These are phyloP conservation scores for Drosophila nigrodunni DNA, from an alignment of 1,140 invertebrate genomes.

Conservation along the genomic window DNA sequence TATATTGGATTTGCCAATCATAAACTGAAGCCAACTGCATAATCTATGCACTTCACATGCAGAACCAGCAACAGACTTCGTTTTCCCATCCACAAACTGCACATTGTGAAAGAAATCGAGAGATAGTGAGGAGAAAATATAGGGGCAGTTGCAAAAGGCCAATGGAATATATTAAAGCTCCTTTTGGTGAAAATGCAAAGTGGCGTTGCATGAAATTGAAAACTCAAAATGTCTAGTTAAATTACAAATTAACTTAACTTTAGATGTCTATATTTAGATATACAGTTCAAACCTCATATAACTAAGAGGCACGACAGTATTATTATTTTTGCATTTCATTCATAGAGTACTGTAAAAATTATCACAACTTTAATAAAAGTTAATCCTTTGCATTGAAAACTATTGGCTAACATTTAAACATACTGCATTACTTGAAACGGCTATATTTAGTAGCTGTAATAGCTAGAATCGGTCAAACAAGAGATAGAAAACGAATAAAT, in stretches of 20 bases:
- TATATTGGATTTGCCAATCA: constrained; percentile 82
- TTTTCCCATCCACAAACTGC: constrained; percentile 3
- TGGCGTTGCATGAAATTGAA: constrained; percentile 58
- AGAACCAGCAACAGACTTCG: constrained; percentile 35
- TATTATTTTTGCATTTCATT: too few relatives aligned
- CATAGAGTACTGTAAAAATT: too few relatives aligned
- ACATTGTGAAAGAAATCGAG: neutral
- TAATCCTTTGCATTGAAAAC: too few relatives aligned
- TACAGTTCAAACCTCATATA: neutral
- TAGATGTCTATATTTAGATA: neutral
- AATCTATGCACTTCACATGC: constrained; percentile 75
- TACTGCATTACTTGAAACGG: too few relatives aligned
- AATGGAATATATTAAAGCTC: constrained; percentile 55
- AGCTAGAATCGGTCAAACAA: too few relatives aligned
- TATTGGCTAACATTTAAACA: too few relatives aligned
- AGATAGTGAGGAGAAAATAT: neutral
- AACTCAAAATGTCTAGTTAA: constrained; percentile 18
- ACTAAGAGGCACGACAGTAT: too few relatives aligned
- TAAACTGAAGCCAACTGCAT: constrained; percentile 82
- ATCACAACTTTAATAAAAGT: too few relatives aligned
- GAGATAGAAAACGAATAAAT: too few relatives aligned
- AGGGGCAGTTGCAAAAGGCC: constrained; percentile 33
- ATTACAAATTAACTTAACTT: constrained; percentile 21
- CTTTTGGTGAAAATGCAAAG: constrained; percentile 40
- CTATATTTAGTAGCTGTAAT: too few relatives aligned